These are phyloP conservation scores for Chelonoidis abingdonii DNA, from an alignment of 2,113 vertebrate species.

Conservation along the genomic window DNA sequence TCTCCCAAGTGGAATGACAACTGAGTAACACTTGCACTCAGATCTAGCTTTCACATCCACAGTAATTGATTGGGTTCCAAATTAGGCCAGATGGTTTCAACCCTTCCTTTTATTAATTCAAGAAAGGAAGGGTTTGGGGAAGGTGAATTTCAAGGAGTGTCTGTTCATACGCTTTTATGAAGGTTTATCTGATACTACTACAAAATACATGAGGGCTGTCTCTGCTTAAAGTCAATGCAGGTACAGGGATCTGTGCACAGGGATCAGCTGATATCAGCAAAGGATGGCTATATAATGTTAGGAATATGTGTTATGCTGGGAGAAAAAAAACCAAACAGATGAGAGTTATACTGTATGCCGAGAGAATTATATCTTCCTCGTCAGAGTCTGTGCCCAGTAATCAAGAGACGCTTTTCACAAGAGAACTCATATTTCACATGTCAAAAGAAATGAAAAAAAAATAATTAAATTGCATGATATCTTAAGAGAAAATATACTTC, in stretches of 20 bases:
- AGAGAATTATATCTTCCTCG: conserved; percentile 20
- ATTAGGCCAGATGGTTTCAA: background rate
- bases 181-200: background rate
- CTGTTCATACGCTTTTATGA: background rate
- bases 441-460: conserved; percentile 57
- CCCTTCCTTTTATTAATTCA: background rate
- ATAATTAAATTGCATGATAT: conserved; percentile 59
- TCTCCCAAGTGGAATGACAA: background rate
- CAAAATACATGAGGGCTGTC: background rate
- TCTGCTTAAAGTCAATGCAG: background rate
- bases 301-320: background rate
- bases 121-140: background rate
- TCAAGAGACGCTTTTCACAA: conserved; percentile 36
- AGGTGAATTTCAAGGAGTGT: background rate
- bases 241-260: background rate
- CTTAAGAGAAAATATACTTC: conserved; percentile 37
- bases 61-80: background rate
- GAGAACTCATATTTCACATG: conserved; percentile 54
- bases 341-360: background rate
- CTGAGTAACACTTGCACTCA: background rate
- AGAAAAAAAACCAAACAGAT: background rate
- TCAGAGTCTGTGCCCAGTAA: conserved; percentile 48
- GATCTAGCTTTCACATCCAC: background rate
- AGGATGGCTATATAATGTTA: background rate
- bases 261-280: conserved; percentile 2